Conservation (phyloP, 2,797 vertebrate species). For the Halcyon badia region DNA sequence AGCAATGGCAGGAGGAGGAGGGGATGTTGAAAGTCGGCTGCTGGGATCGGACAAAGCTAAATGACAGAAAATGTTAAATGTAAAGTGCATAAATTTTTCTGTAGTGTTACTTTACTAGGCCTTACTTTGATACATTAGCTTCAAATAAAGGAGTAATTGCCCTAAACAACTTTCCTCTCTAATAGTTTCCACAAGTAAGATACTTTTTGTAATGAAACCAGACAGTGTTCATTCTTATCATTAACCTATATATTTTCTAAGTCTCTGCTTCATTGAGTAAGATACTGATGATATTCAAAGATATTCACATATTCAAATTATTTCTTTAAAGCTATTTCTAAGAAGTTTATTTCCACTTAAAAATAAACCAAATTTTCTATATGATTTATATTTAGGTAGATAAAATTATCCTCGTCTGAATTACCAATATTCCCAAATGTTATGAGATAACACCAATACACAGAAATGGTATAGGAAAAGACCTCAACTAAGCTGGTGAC, state of each 20-base stretch:
- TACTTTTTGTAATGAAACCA: background rate
- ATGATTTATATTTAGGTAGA: background rate
- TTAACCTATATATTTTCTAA: background rate
- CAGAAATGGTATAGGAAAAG: background rate
- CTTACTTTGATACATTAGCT: background rate
- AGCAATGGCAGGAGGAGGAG: conserved; percentile 96
- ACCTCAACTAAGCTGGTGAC: background rate
- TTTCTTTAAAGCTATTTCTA: background rate
- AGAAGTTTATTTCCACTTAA: background rate
- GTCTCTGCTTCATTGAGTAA: background rate
- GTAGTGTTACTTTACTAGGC: background rate
- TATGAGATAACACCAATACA: background rate
- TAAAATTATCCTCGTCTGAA: background rate
- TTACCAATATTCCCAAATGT: background rate
- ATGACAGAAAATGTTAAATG: background rate
- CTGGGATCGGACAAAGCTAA: conserved; percentile 94
- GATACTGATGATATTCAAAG: background rate
- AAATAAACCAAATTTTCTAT: background rate
- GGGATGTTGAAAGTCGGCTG: conserved; percentile 96
- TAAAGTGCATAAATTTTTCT: background rate
- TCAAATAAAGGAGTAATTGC: background rate
- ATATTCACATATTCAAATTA: background rate
- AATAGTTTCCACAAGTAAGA: background rate
- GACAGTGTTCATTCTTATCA: background rate
- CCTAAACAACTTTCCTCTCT: background rate